Percentiles rank a stretch among this genome's conserved stretches.
Conservation (phyloP, 2,113 vertebrate genomes). For the Callipepla californica region DNA sequence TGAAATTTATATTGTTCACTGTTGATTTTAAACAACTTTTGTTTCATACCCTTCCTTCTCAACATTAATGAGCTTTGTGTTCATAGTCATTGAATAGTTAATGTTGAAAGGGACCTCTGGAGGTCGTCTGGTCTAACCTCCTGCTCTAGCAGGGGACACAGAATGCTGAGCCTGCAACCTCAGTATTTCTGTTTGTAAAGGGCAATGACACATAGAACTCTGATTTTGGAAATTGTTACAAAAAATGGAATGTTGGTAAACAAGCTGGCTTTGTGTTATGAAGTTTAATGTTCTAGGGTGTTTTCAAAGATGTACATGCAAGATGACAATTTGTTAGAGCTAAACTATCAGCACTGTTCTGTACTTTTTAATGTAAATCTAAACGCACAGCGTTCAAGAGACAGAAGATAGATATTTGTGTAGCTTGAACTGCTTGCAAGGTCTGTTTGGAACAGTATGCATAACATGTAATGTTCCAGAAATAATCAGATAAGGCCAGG, state of each 20-base stretch:
- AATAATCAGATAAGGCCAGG: neutral
- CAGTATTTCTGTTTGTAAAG: neutral
- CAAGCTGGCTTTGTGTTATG: neutral
- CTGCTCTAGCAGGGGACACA: neutral
- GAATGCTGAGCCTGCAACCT: neutral
- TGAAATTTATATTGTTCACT: neutral
- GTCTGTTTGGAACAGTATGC: neutral
- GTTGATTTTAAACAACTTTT: neutral
- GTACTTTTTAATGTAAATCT: neutral
- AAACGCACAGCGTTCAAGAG: neutral
- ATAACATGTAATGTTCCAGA: neutral
- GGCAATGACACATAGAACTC: neutral
- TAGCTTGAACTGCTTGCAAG: neutral
- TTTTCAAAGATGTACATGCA: neutral
- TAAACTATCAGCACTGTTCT: neutral
- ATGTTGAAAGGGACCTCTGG: neutral
- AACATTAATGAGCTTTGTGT: neutral
- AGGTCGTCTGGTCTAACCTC: neutral
- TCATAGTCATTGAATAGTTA: neutral
- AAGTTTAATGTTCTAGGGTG: neutral
- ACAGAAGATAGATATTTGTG: neutral
- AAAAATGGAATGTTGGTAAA: neutral
- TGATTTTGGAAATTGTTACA: neutral
- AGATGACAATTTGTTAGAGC: neutral
- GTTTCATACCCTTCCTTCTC: neutral